Evolutionary conservation across 2,888 invertebrate species (phyloP).

Genomic region (Anaspis maculata): DNA sequence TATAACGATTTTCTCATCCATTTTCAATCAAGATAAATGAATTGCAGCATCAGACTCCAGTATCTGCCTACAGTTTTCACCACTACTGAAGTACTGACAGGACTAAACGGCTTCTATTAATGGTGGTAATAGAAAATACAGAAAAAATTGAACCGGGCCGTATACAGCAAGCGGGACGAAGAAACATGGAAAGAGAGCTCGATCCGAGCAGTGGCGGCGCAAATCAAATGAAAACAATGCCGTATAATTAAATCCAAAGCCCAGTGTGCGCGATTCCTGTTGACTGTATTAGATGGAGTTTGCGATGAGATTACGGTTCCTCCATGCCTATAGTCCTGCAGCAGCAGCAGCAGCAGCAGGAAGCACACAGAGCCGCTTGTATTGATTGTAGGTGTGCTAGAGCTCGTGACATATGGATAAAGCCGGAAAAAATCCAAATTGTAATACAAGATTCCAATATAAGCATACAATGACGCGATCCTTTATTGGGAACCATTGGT

Average conservation of each 20-base stretch:
- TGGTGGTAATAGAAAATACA: no score
- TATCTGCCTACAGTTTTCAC: no score
- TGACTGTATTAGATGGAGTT: conserved; percentile 6
- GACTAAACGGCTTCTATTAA: no score
- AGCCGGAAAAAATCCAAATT: conserved; percentile 17
- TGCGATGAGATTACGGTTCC: conserved; percentile 5
- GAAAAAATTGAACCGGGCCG: no score
- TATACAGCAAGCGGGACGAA: no score
- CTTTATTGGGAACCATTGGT: conserved; percentile 31
- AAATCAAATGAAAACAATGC: conserved; percentile 12
- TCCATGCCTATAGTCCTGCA: conserved; percentile 1
- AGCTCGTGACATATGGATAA: conserved; percentile 21
- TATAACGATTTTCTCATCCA: no score
- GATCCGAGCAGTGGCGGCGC: conserved; percentile 2
- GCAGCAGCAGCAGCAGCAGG: conserved; percentile 8
- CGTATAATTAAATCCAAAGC: conserved; percentile 11
- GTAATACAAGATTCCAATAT: conserved; percentile 29
- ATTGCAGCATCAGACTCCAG: no score
- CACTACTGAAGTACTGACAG: no score
- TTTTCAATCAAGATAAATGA: no score
- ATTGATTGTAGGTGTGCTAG: conserved; percentile 17
- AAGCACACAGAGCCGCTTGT: conserved; percentile 13
- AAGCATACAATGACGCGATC: conserved; percentile 37
- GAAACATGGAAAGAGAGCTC: no score
- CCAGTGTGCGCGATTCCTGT: conserved; percentile 1